Evolutionary conservation across 2,797 vertebrate species (phyloP).

Genomic region (Sylvia borin): DNA sequence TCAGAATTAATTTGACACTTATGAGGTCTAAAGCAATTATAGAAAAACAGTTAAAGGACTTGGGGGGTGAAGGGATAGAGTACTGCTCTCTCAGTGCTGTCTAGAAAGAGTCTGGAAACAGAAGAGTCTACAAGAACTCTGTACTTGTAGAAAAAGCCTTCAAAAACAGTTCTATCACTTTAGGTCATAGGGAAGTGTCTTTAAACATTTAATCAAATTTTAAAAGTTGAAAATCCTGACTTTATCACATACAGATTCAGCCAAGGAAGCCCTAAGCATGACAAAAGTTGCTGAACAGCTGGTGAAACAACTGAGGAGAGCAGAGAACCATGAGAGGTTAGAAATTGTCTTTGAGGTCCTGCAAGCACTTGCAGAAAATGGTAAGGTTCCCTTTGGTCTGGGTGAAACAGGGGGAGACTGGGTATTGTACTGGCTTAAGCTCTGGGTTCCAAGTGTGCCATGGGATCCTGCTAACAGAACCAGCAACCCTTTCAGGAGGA

Average conservation of each 20-base stretch:
- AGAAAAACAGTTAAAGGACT: background rate
- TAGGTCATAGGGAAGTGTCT: background rate
- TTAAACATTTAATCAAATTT: background rate
- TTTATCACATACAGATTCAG: constrained; percentile 76
- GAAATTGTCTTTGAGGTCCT: constrained; percentile 89
- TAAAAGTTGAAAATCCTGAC: background rate
- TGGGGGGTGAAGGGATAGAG: background rate
- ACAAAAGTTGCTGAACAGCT: constrained; percentile 80
- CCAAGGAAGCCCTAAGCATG: constrained; percentile 83
- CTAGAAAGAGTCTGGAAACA: background rate
- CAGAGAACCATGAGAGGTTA: constrained; percentile 84
- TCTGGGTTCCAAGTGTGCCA: background rate
- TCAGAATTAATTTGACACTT: background rate
- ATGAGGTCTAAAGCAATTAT: background rate
- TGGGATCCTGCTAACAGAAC: background rate
- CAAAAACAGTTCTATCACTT: background rate
- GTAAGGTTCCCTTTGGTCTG: constrained; percentile 71
- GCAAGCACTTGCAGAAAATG: constrained; percentile 85
- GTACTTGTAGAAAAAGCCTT: background rate
- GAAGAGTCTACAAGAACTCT: background rate
- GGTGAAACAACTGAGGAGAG: constrained; percentile 83
- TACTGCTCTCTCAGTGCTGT: background rate
- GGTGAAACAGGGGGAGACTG: background rate
- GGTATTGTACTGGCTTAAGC: background rate
- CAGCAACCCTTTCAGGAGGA: background rate